A percentile compares a stretch with the other conserved stretches of the same genome.
Conservation (phyloP, 2,797 vertebrate species). For the Hyperoplus lanceolatus region DNA sequence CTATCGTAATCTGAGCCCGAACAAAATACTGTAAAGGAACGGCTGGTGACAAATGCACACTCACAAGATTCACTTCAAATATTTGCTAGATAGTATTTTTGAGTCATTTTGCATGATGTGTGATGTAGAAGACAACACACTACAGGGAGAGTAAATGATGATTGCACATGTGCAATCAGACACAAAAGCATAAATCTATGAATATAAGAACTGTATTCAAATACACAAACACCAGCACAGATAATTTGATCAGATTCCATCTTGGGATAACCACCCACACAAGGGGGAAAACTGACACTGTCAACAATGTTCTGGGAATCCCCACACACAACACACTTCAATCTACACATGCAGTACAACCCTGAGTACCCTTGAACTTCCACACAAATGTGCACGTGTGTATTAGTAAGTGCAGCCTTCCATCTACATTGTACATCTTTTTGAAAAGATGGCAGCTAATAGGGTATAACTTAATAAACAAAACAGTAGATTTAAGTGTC, state of each 20-base stretch:
- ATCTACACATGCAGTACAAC: constrained; percentile 15
- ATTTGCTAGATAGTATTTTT: not conserved
- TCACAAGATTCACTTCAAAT: not conserved
- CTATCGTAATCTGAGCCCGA: constrained; percentile 67
- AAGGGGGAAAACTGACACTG: constrained; percentile 44
- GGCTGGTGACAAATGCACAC: constrained; percentile 45
- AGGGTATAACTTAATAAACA: not conserved
- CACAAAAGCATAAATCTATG: not conserved
- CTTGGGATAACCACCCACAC: constrained; percentile 22
- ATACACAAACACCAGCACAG: constrained; percentile 20
- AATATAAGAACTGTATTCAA: constrained; percentile 10
- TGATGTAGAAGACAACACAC: not conserved
- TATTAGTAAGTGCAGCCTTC: not conserved
- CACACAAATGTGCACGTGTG: not conserved
- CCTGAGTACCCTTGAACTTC: constrained; percentile 1
- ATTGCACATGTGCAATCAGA: not conserved
- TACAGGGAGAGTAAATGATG: constrained; percentile 8
- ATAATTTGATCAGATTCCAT: constrained; percentile 50
- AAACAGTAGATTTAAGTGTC: not conserved
- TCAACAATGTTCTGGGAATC: constrained; percentile 66
- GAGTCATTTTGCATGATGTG: not conserved
- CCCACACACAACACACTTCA: constrained; percentile 35
- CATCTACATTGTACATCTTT: not conserved
- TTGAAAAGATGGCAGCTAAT: not conserved
- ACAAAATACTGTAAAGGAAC: constrained; percentile 59